Base-by-base conservation (phyloP, 2,113 vertebrate species). In the Podilymbus podiceps region DNA sequence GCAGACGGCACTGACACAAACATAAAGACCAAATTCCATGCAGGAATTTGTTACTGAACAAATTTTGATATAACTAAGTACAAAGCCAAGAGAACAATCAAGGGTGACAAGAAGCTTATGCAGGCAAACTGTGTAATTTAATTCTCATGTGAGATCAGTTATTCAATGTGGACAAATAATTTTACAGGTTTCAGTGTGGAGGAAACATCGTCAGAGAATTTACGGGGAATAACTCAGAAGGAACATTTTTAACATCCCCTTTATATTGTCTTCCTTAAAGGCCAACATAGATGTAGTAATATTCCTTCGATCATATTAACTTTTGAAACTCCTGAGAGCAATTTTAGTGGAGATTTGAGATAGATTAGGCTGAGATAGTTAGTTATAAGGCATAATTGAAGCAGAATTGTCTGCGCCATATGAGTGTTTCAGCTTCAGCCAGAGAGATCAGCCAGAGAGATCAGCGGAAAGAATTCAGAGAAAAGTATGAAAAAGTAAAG, bases 321-420 rank as follows among this genome's bases (percentile, higher is more conserved):
- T 84, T 95, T 64, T 77, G 31, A 85, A 97, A 94, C 31, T 80
- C 49, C 15, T 74, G 42, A 53, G 27, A 66, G 42, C 6, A 81
- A 42, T 90, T 96, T 83, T 66, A 88, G 83, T 72, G 67, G 46
- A 63, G 28, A 94, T 80, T 68, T 93, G 71, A 91, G 47, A 47
- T 10, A n/a, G 25, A 66, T 17, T 52, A 93, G 55, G 33, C 77
- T 92, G 59, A 85, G 42, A 64, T 49, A 82, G 47, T 82, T 87
- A 97, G 23, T 96, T 91, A 76, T 27, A 87, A 68, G 77, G 15
- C n/a, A 49, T 76, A 58, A 85, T 90, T 96, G 94, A 95, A 90
- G 62, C 38, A 23, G 67, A 28, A 64, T 82, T 92, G n/a, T 60
- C 90, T 82, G 50, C 80, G 47, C 76, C 35, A 16, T 60, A 30